A percentile compares a stretch with the other conserved stretches of the same genome.
Conservation (phyloP, 1,140 invertebrate species). For the Trichogramma pretiosum region DNA sequence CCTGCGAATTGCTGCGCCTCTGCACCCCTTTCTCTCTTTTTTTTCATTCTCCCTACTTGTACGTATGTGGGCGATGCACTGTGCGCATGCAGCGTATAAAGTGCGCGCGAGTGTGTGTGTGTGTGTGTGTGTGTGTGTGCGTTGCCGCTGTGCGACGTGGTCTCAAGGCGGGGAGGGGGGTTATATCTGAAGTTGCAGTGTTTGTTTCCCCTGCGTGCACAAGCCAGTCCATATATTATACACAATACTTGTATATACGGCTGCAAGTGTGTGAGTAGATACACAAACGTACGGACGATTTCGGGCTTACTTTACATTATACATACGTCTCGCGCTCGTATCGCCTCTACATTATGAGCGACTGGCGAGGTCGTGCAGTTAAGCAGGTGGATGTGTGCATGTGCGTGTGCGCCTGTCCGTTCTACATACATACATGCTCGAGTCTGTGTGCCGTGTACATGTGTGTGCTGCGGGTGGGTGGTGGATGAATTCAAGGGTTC, state of each 20-base stretch:
- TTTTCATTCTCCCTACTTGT: slow-evolving; percentile 10
- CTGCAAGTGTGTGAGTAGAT: no score
- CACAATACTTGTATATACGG: slow-evolving; percentile 10
- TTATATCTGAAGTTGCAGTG: no score
- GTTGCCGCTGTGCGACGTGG: no score
- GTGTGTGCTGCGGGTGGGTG: no score
- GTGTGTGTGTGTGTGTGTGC: neutral
- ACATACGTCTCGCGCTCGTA: no score
- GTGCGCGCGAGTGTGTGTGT: slow-evolving; percentile 7
- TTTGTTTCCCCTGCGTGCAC: slow-evolving; percentile 19
- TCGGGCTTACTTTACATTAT: neutral
- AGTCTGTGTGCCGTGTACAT: no score
- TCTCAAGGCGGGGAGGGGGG: no score
- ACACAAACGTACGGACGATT: slow-evolving; percentile 18
- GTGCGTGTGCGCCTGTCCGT: slow-evolving; percentile 10
- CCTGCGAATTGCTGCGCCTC: slow-evolving; percentile 8
- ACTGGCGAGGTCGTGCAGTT: no score
- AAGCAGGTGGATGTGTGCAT: neutral
- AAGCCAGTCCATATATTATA: slow-evolving; percentile 15
- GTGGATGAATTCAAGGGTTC: no score
- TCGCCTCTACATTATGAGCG: no score
- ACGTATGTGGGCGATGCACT: slow-evolving; percentile 1
- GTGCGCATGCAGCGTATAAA: no score
- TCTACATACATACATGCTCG: neutral
- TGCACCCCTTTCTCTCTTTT: slow-evolving; percentile 8